Base-by-base conservation (phyloP, 2,888 invertebrate genomes). In the Pseudococcus longispinus region DNA sequence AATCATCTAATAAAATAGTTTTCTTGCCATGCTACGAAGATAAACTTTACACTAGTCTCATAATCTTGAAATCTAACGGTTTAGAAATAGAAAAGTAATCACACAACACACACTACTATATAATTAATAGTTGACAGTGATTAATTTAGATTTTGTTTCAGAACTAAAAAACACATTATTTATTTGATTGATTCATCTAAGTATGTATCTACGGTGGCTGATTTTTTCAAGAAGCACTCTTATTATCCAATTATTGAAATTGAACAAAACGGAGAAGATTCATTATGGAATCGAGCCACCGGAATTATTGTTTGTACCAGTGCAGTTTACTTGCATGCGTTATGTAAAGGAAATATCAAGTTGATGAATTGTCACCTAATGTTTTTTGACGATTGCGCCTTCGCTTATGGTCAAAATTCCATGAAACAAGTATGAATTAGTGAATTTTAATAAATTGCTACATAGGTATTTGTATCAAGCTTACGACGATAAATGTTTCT, bases 361-460 rank as follows among this genome's bases (percentile, higher is more conserved):
- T 18, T 26, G 51, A 46, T 26, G 20, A 51, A 51, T n/a, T 15
- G 13, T 6, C 9, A 23, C 15, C 9, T 77, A 18, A 37, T 77
- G 5, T 77, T 86, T 29, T 80, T 86, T 32, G 46, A 86, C 44
- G 86, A 86, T 23, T 77, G 86, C 29, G 29, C 55, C 20, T 11
- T 11, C 42, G 51, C 18, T 15, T 42, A 32, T n/a, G 32, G 15
- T 77, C 51, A 86, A 23, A 77, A 77, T 86, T 44, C 77, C 15
- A 44, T 80, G 51, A 77, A 77, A 86, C 44, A 86, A n/a, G 86
- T 86, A 80, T 37, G 29, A 65, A 26, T 4, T 15, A 4, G 9
- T 4, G 18, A 70, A 70, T 29, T 70, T 6, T 60, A 37, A 37
- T 37, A 65, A 18, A 37, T 83, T 15, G 46, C 5, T 83, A 2